Percentiles rank a stretch among this genome's conserved stretches.
These are phyloP conservation scores for Gobionotothen gibberifrons DNA, from an alignment of 2,797 vertebrate species.

Conservation along the genomic window DNA sequence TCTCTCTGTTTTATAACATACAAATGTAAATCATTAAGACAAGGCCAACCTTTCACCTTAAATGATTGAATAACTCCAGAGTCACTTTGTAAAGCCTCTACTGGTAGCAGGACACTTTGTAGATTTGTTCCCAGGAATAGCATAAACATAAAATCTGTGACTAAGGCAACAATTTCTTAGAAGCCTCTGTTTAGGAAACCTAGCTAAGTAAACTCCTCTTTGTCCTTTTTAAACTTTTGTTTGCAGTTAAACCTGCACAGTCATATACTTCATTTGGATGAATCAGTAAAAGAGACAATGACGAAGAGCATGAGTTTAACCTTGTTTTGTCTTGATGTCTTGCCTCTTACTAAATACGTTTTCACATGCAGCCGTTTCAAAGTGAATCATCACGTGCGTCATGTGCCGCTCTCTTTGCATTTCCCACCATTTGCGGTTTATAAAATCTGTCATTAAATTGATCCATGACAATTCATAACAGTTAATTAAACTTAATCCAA, in stretches of 20 bases:
- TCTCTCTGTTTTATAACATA: constrained; percentile 24
- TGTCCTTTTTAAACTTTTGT: constrained; percentile 46
- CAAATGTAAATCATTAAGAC: constrained; percentile 32
- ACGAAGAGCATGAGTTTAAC: constrained; percentile 28
- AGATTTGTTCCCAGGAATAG: constrained; percentile 50
- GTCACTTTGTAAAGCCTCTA: constrained; percentile 44
- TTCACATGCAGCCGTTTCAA: constrained; percentile 30
- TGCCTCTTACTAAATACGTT: constrained; percentile 15
- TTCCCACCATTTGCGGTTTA: neutral
- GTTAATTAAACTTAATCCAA: too few species aligned
- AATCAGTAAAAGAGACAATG: constrained; percentile 47
- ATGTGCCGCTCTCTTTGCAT: constrained; percentile 6
- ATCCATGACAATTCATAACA: too few species aligned
- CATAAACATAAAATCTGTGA: constrained; percentile 60
- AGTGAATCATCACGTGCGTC: constrained; percentile 40
- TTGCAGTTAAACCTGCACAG: constrained; percentile 42
- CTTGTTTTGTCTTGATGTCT: constrained; percentile 51
- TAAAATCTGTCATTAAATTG: too few species aligned
- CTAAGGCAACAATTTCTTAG: constrained; percentile 49
- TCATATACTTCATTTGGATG: constrained; percentile 35
- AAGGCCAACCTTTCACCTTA: constrained; percentile 33
- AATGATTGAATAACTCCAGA: constrained; percentile 37
- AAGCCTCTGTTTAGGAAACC: constrained; percentile 48
- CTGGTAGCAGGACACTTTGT: constrained; percentile 32
- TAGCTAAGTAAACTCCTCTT: constrained; percentile 34